A percentile compares a stretch with the other conserved stretches of the same genome.
Evolutionary conservation across 2,888 invertebrate genomes (phyloP).

Genomic region (Tipula unca): DNA sequence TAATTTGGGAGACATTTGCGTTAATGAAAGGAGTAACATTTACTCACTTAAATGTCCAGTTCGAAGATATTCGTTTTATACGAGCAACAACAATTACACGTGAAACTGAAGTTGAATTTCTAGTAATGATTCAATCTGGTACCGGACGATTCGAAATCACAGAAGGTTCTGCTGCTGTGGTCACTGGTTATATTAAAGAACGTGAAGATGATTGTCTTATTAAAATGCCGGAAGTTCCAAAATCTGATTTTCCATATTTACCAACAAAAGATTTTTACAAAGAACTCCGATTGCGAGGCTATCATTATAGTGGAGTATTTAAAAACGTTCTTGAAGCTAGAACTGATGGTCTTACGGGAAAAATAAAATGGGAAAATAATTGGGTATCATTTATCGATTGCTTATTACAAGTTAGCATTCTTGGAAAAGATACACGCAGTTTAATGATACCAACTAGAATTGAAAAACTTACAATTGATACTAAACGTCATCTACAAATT

Average conservation of each 20-base stretch:
- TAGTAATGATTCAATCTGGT: constrained; percentile 51
- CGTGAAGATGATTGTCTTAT: constrained; percentile 41
- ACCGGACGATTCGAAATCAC: constrained; percentile 56
- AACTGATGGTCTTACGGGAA: constrained; percentile 36
- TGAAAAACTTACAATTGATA: constrained; percentile 59
- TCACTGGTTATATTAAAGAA: constrained; percentile 57
- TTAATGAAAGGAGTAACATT: constrained; percentile 45
- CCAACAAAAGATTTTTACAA: constrained; percentile 59
- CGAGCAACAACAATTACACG: constrained; percentile 72
- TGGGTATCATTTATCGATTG: constrained; percentile 87
- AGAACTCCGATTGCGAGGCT: constrained; percentile 61
- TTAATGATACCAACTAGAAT: constrained; percentile 69
- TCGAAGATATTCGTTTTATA: constrained; percentile 70
- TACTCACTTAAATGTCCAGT: constrained; percentile 22
- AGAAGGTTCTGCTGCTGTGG: constrained; percentile 59
- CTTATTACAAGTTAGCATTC: constrained; percentile 73
- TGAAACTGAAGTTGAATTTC: constrained; percentile 46
- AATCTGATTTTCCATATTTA: constrained; percentile 36
- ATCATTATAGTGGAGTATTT: constrained; percentile 47
- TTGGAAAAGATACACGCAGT: constrained; percentile 58
- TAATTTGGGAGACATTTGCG: constrained; percentile 72
- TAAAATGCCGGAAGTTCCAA: constrained; percentile 28
- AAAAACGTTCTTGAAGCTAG: constrained; percentile 34
- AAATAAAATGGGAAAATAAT: constrained; percentile 62
- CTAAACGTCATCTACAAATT: constrained; percentile 34